These are phyloP conservation scores for human DNA, from an alignment of 2,113 vertebrate genomes.

Conservation along the genomic window GRCh38 chr2:155936001-155936500, in stretches of 20 bases:
- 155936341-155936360: neutral
- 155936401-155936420: neutral
- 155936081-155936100: slow-evolving; percentile 28
- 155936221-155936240: neutral
- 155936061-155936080: neutral
- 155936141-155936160: neutral
- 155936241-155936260: neutral
- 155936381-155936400: neutral
- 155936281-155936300: neutral
- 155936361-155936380: neutral
- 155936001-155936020: neutral
- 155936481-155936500: neutral
- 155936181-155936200: neutral
- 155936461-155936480: neutral
- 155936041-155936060: slow-evolving; percentile 35
- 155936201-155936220: neutral
- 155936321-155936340: neutral
- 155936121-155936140: slow-evolving; percentile 44
- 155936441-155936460: neutral
- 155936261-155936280: neutral
- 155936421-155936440: neutral
- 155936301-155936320: neutral
- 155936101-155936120: slow-evolving; percentile 37
- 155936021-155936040: slow-evolving; percentile 27
- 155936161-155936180: neutral